Base-by-base conservation (phyloP, 1,140 invertebrate species). In the Vanessa tameamea region DNA sequence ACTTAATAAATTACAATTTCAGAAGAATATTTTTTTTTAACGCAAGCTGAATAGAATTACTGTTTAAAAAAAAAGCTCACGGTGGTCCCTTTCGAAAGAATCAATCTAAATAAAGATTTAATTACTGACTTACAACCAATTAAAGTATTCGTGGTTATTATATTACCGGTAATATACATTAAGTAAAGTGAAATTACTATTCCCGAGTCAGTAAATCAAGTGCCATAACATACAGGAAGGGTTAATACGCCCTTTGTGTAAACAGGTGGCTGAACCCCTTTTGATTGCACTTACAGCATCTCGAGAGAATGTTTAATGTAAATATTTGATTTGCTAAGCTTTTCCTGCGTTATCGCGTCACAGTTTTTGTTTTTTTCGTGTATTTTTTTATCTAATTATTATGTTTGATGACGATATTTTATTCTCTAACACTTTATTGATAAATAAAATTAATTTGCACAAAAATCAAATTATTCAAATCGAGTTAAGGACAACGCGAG, bases 201-300 rank as follows among this genome's bases (percentile, higher is more conserved):
- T 13, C 9, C 55, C 55, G 55, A 59, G 57, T 20, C 31, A 37
- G 47, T 70, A 70, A 70, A 70, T 70, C 69, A 70, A 64, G 69
- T 50, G 69, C 15, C 59, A 64, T 70, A 64, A 70, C 48, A 64
- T 12, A 9, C 55, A 23, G 69, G 75, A 77, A 72, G 78, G 78
- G 72, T 75, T 72, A 37, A 14, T 47, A 47, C 72, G 63, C 75
- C 78, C 78, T 74, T 72, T 69, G 76, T 77, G 75, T 79, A 76
- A 77, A 79, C 78, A 79, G 78, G 78, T 79, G 78, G 63, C 69
- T 75, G 51, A 61, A 74, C 71, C 78, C 78, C 73, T 70, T 70
- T 59, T 64, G 75, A 79, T 79, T 74, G 73, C 72, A 61, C 76
- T 78, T 61, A 66, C 23, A 20, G 66, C 75, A 77, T 75, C 76